Conservation (phyloP, 1,140 invertebrate genomes). For the Achroia grisella region DNA sequence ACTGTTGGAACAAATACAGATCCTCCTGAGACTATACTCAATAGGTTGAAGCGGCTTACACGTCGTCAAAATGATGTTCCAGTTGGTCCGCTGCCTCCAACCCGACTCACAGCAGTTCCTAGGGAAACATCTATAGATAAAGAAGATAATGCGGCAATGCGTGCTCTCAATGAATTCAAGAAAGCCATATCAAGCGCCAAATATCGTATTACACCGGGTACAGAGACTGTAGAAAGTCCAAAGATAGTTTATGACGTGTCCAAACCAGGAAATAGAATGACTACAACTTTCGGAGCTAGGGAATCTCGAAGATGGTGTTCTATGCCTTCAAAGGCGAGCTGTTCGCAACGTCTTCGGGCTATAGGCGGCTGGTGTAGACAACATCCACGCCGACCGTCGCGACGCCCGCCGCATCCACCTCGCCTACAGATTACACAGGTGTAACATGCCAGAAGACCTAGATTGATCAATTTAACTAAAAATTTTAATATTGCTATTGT, state of each 20-base stretch:
- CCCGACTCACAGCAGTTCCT: constrained; percentile 26
- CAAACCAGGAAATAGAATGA: constrained; percentile 58
- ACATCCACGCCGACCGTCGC: constrained; percentile 34
- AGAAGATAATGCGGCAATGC: constrained; percentile 32
- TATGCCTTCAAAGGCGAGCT: constrained; percentile 34
- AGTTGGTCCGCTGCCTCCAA: constrained; percentile 23
- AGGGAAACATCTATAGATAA: constrained; percentile 28
- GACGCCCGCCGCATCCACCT: constrained; percentile 31
- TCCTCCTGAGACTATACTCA: constrained; percentile 36
- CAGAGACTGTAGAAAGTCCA: constrained; percentile 48
- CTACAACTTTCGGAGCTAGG: constrained; percentile 47
- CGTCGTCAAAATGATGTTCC: constrained; percentile 23
- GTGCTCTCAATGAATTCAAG: constrained; percentile 40
- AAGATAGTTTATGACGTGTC: constrained; percentile 58
- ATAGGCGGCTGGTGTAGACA: constrained; percentile 34
- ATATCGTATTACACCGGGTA: constrained; percentile 46
- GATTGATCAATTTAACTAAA: not conserved
- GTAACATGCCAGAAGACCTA: constrained; percentile 26
- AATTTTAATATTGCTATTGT: not conserved
- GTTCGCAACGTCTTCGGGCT: constrained; percentile 30
- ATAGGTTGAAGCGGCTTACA: constrained; percentile 23
- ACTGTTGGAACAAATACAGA: constrained; percentile 64
- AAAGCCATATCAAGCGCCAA: constrained; percentile 49
- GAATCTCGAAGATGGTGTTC: constrained; percentile 40
- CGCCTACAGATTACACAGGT: constrained; percentile 63